These are phyloP conservation scores for Aplocera efformata DNA, from an alignment of 2,888 invertebrate genomes.

Conservation along the genomic window DNA sequence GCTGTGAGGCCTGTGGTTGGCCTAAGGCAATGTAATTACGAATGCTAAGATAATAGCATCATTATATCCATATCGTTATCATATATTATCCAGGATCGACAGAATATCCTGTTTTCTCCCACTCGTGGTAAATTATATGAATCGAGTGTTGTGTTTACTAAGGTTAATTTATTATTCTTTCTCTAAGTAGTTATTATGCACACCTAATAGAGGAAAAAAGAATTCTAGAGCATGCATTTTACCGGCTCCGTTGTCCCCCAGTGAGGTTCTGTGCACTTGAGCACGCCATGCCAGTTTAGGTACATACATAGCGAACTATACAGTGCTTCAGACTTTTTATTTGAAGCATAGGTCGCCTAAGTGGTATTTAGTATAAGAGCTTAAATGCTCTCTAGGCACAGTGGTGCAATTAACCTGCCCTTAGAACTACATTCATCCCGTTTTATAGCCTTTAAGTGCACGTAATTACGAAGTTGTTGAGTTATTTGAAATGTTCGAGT, in stretches of 20 bases:
- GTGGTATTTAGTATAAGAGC: conserved; percentile 27
- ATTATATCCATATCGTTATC: too few relatives aligned
- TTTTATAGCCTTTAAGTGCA: conserved; percentile 20
- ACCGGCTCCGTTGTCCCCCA: conserved; percentile 30
- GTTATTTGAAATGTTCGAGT: conserved; percentile 12
- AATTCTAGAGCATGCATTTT: conserved; percentile 22
- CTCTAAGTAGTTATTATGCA: conserved; percentile 24
- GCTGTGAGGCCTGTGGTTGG: too few relatives aligned
- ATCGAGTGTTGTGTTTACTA: too few relatives aligned
- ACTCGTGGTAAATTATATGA: too few relatives aligned
- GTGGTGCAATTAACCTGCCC: conserved; percentile 23
- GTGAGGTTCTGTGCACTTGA: conserved; percentile 48
- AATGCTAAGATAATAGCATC: too few relatives aligned
- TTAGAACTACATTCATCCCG: conserved; percentile 11
- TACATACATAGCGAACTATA: conserved; percentile 24
- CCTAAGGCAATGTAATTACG: too few relatives aligned
- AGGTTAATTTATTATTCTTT: too few relatives aligned
- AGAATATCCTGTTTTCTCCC: too few relatives aligned
- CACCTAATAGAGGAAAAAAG: conserved; percentile 9
- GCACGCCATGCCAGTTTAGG: conserved; percentile 50
- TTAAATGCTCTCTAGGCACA: conserved; percentile 25
- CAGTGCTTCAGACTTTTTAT: conserved; percentile 27
- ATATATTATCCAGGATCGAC: too few relatives aligned
- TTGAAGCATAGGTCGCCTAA: conserved; percentile 27
- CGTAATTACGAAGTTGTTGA: conserved; percentile 8